Conservation (phyloP, 2,888 invertebrate species). For the Myopa testacea region DNA sequence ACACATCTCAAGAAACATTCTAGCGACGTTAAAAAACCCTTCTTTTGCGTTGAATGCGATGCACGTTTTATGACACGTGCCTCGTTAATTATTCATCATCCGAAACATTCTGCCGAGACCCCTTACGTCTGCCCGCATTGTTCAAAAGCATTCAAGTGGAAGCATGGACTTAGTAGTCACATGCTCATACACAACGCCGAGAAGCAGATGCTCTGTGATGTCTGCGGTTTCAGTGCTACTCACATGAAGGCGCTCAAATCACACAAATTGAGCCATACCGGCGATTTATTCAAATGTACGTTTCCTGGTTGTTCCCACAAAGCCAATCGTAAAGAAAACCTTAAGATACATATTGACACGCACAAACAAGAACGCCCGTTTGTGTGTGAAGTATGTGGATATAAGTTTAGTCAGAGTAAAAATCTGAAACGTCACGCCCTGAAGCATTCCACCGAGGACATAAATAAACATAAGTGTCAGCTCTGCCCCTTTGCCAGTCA, state of each 20-base stretch:
- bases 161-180: conserved; percentile 72
- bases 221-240: conserved; percentile 72
- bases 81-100: conserved; percentile 70
- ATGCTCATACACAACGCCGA: conserved; percentile 69
- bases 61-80: conserved; percentile 70
- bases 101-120: conserved; percentile 71
- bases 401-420: conserved; percentile 71
- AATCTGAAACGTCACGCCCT: conserved; percentile 68
- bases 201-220: conserved; percentile 72
- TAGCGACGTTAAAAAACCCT: conserved; percentile 68
- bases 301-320: conserved; percentile 69
- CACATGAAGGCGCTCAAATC: conserved; percentile 71
- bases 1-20: conserved; percentile 68
- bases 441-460: conserved; percentile 59
- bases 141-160: conserved; percentile 72
- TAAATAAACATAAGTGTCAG: conserved; percentile 66
- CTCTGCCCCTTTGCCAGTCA: conserved; percentile 69
- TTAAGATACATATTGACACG: conserved; percentile 71
- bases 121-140: conserved; percentile 71
- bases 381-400: conserved; percentile 72
- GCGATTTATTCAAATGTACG: conserved; percentile 70
- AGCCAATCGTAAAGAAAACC: conserved; percentile 70
- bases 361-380: conserved; percentile 72
- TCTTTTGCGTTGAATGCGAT: conserved; percentile 71
- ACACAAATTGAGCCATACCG: conserved; percentile 70